These are phyloP conservation scores for Poecilia gillii DNA, from an alignment of 2,797 vertebrate species.

Conservation along the genomic window DNA sequence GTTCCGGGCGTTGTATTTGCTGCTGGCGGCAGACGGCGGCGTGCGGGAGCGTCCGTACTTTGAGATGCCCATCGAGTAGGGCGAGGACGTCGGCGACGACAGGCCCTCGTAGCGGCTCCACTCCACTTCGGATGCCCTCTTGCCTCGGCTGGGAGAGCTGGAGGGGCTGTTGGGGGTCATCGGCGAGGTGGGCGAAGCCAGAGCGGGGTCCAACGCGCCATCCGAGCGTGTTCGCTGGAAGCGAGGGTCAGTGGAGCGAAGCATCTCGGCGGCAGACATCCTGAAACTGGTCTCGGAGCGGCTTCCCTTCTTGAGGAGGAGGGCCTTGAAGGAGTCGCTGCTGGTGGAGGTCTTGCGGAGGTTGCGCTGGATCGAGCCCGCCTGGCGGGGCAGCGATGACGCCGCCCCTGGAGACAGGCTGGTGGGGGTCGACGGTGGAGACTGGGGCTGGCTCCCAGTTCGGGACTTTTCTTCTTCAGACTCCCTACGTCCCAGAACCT, in stretches of 20 bases:
- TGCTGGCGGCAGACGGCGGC: conserved; percentile 95
- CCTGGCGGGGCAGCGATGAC: conserved; percentile 82
- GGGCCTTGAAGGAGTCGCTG: conserved; percentile 97
- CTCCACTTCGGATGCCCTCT: conserved; percentile 84
- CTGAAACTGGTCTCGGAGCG: conserved; percentile 91
- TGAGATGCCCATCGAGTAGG: conserved; percentile 81
- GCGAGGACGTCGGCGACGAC: conserved; percentile 84
- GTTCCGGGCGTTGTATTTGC: conserved; percentile 92
- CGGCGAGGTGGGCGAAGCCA: conserved; percentile 58
- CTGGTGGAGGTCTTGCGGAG: conserved; percentile 94
- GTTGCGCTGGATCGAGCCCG: conserved; percentile 90
- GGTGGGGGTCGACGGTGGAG: conserved; percentile 70
- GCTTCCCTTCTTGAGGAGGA: conserved; percentile 95
- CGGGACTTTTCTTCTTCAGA: conserved; percentile 91
- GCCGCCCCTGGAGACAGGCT: conserved; percentile 47
- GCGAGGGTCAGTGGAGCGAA: conserved; percentile 92
- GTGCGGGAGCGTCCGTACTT: conserved; percentile 91
- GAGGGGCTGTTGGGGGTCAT: conserved; percentile 76
- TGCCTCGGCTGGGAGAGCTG: conserved; percentile 83
- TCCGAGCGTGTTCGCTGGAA: conserved; percentile 86
- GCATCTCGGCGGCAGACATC: conserved; percentile 96
- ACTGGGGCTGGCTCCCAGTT: conserved; percentile 58
- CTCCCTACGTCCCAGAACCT: conserved; percentile 94
- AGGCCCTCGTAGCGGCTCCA: conserved; percentile 89
- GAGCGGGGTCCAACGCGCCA: conserved; percentile 63